phyloP scores from a whole-genome alignment of 1,140 invertebrate species.

The Drosophila hydei region DNA sequence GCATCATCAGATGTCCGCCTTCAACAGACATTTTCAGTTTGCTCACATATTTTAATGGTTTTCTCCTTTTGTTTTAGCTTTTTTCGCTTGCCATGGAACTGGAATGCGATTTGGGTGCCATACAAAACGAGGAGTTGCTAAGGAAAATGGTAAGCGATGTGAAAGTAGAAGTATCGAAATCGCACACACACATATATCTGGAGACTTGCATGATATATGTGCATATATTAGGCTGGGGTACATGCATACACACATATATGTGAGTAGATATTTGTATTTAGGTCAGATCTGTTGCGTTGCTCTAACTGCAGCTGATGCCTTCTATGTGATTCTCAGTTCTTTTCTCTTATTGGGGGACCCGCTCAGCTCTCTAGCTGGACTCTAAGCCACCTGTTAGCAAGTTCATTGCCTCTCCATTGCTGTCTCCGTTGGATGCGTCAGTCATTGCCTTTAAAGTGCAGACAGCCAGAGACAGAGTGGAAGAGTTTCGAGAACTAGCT shows the following conservation, averaged over 20 bases:
- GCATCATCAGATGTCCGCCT: constrained; percentile 40
- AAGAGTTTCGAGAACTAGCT: constrained; percentile 42
- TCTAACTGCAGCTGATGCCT: background rate
- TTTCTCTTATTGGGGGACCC: too few species aligned
- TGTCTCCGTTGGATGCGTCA: constrained; percentile 15
- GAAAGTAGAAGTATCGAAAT: background rate
- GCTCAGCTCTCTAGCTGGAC: background rate
- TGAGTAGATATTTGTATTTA: too few species aligned
- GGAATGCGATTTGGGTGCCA: constrained; percentile 87
- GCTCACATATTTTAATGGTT: constrained; percentile 6
- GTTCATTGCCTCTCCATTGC: constrained; percentile 43
- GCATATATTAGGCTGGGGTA: background rate
- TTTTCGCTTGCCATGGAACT: constrained; percentile 78
- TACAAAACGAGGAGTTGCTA: constrained; percentile 89
- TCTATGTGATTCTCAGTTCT: constrained; percentile 1
- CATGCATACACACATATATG: too few species aligned
- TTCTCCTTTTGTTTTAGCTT: constrained; percentile 8
- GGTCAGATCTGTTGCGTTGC: background rate
- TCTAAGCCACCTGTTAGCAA: constrained; percentile 28
- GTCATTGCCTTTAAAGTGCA: constrained; percentile 44
- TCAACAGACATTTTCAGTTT: constrained; percentile 28
- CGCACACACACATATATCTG: background rate
- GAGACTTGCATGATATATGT: background rate
- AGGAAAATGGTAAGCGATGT: constrained; percentile 87
- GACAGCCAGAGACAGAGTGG: constrained; percentile 1